phyloP scores from a whole-genome alignment of 2,888 invertebrate species.

The Furcula furcula region DNA sequence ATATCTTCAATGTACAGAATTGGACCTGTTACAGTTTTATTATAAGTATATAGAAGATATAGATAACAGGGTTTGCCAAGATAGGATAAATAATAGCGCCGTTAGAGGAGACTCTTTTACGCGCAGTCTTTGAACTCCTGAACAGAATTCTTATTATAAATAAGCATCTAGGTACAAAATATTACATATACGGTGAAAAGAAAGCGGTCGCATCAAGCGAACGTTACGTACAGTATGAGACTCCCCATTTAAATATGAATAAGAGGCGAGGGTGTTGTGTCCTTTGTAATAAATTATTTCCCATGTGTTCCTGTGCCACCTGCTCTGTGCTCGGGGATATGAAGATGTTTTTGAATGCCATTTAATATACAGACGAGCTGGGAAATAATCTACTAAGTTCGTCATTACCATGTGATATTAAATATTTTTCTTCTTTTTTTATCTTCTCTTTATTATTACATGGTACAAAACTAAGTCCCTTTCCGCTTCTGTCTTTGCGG shows the following conservation, averaged over 20 bases:
- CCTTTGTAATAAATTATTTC: slow-evolving; percentile 44
- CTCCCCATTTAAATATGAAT: slow-evolving; percentile 42
- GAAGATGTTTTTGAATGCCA: slow-evolving; percentile 19
- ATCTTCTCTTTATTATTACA: too few relatives aligned
- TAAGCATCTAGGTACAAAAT: neutral
- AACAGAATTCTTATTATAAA: too few relatives aligned
- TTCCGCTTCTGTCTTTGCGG: too few relatives aligned
- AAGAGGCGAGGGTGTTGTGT: slow-evolving; percentile 34
- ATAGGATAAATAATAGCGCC: too few relatives aligned
- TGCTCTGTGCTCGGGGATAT: slow-evolving; percentile 16
- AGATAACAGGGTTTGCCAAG: too few relatives aligned
- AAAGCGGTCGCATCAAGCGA: slow-evolving; percentile 12
- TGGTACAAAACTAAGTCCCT: too few relatives aligned
- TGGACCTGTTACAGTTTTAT: too few relatives aligned
- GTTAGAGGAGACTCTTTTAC: too few relatives aligned
- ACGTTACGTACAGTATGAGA: slow-evolving; percentile 24
- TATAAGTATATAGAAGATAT: too few relatives aligned
- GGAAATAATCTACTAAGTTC: slow-evolving; percentile 5
- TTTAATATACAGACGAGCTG: slow-evolving; percentile 12
- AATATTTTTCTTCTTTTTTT: too few relatives aligned
- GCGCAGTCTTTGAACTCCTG: too few relatives aligned
- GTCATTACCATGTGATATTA: slow-evolving; percentile 1
- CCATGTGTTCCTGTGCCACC: slow-evolving; percentile 21
- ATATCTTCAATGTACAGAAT: too few relatives aligned
- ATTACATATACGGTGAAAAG: slow-evolving; percentile 1